Conservation (phyloP, 2,797 vertebrate species). For the Semotilus atromaculatus region DNA sequence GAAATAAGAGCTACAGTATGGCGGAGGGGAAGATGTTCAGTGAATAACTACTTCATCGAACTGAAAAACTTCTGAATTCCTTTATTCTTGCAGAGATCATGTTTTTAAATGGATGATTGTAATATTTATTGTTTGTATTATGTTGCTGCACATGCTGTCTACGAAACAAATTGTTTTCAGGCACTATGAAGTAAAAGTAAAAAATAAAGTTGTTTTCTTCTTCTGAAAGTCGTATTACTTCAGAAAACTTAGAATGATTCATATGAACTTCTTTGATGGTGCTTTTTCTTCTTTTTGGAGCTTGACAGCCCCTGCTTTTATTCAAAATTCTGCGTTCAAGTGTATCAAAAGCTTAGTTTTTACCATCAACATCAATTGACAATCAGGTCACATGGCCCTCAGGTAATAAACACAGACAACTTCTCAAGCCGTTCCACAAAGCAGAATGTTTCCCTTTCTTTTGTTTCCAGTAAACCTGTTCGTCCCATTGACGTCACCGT, state of each 20-base stretch:
- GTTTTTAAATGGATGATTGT: not conserved
- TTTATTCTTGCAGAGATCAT: not conserved
- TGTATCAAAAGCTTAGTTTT: not conserved
- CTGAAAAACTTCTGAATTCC: not conserved
- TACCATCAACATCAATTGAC: not conserved
- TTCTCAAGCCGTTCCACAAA: not conserved
- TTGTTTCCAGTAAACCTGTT: conserved; percentile 12
- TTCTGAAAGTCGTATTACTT: not conserved
- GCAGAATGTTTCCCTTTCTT: conserved; percentile 3
- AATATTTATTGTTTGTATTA: not conserved
- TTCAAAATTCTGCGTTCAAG: not conserved
- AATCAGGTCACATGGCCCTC: not conserved
- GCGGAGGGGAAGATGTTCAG: not conserved
- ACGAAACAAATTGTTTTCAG: not conserved
- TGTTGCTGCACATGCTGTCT: not conserved
- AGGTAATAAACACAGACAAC: conserved; percentile 13
- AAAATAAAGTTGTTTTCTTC: not conserved
- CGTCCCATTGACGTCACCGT: not conserved
- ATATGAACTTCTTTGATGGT: not conserved
- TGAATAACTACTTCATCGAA: not conserved
- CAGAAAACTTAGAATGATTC: not conserved
- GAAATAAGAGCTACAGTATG: not conserved
- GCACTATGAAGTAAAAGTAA: not conserved
- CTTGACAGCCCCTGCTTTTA: not conserved
- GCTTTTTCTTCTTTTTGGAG: not conserved